Base-by-base conservation (phyloP, 2,113 vertebrate genomes). In the Nothobranchius furzeri region DNA sequence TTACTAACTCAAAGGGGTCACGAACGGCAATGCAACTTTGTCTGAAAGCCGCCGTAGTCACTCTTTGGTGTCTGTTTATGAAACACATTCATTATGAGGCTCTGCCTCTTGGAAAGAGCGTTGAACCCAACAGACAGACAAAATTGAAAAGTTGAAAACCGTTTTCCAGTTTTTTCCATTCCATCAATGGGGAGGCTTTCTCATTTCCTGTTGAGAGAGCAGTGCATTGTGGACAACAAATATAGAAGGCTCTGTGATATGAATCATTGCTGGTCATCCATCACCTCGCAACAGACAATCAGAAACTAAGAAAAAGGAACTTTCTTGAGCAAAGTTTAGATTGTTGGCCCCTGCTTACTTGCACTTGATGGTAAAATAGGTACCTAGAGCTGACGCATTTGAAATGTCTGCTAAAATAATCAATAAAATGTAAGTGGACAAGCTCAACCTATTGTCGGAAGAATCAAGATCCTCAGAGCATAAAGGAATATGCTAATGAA, bases 1-100 rank as follows among this genome's bases (percentile, higher is more conserved):
- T 84, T 87, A 89, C 93, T 91, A 92, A 94, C 46, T 93, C 92
- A 91, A 50, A 47, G 6, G 15, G 30, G 20, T 20, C 20, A 55
- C 42, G 17, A 54, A 20, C 13, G 30, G 30, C 4, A 12, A 40
- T 37, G 35, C 5, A 6, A 56, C 9, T 51, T 36, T 37, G 25
- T 46, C 7, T 24, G 63, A 49, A 17, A 45, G 45, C 52, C 30
- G 45, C 52, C 2, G 50, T 6, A 37, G 71, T 14, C 43, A 58
- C 68, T 14, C 59, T 52, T 58, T 15, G 53, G 73, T 35, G 64
- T 52, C 75, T 42, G 67, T 68, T 82, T 73, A 73, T 94, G 93
- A 91, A 87, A 85, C 86, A 93, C 92, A 64, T 74, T 76, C 75
- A 75, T 76, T 76, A 70, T 6, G 46, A 61, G 69, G 45, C 74